Evolutionary conservation across 2,113 vertebrate genomes (phyloP), one percentile per base, ranked within the genome.

Genomic region (Semnopithecus entellus): DNA sequence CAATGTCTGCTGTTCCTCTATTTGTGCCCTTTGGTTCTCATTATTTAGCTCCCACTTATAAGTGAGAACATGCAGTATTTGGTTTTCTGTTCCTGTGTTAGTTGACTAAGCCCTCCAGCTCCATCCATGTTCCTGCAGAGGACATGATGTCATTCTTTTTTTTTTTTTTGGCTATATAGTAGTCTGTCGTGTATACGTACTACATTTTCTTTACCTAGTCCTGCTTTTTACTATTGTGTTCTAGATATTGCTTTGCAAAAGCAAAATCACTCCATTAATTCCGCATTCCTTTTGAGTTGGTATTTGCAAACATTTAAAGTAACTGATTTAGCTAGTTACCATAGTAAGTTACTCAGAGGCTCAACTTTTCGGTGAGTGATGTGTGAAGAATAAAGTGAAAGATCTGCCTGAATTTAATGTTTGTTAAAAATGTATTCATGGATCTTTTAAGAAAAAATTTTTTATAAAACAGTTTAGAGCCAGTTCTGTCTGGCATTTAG

Each of bases 341-440:
- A 43, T 35, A 87, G 3, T 57, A 92, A 55, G 11, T 81, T 5
- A 76, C 45, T 57, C 87, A 38, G 30, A 88, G 22, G 25, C 23
- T 81, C 87, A 85, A 38, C n/a, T 93, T 91, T n/a, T 55, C n/a
- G 57, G 25, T 88, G 18, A 94, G 79, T 30, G 43, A 61, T 88
- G 30, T 88, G 32, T 80, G 27, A 80, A 80, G 64, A 50, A 38
- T 82, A 40, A 86, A 86, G 9, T 70, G 27, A 72, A 85, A 79
- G 16, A 40, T 35, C 25, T 84, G 25, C 50, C 17, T 50, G 14
- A 76, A 76, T 85, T 86, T 81, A 92, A 40, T 89, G 81, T 59
- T 96, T 90, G 13, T 83, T 43, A 80, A 95, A 94, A 91, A 50
- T 84, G 40, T 92, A 79, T 25, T 91, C 40, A 59, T 84, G n/a